phyloP scores from a whole-genome alignment of 1,140 invertebrate genomes.

The Melanaphis sacchari region DNA sequence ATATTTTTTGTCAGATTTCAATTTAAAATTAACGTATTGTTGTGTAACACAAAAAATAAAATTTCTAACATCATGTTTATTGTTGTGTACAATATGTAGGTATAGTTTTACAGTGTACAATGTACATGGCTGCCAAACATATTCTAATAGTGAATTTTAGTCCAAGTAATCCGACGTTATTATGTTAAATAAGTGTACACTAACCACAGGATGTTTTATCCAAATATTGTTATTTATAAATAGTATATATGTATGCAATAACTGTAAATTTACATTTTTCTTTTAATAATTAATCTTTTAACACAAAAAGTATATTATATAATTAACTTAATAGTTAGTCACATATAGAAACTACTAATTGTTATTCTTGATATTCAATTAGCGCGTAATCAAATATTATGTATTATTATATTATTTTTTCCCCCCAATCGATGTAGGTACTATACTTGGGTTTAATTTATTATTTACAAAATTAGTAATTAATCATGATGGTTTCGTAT shows the following conservation, averaged over 20 bases:
- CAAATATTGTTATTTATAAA: background rate
- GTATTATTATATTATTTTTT: background rate
- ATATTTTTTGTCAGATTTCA: background rate
- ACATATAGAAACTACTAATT: background rate
- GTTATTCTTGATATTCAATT: background rate
- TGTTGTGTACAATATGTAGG: background rate
- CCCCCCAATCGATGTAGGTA: background rate
- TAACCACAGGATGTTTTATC: background rate
- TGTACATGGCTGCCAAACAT: background rate
- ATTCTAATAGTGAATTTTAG: background rate
- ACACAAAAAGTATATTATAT: no score
- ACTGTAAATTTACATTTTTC: background rate
- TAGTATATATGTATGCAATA: background rate
- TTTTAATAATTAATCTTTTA: no score
- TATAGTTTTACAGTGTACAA: background rate
- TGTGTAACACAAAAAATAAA: background rate
- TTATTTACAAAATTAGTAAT: background rate
- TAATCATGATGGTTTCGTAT: background rate
- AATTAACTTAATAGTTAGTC: no score
- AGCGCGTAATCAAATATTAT: background rate
- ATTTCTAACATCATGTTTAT: background rate
- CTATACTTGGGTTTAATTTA: background rate
- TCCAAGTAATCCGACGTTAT: background rate
- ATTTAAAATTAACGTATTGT: background rate
- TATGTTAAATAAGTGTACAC: background rate